Conservation (phyloP, 1,140 invertebrate genomes). For the Heliothis subflexa region DNA sequence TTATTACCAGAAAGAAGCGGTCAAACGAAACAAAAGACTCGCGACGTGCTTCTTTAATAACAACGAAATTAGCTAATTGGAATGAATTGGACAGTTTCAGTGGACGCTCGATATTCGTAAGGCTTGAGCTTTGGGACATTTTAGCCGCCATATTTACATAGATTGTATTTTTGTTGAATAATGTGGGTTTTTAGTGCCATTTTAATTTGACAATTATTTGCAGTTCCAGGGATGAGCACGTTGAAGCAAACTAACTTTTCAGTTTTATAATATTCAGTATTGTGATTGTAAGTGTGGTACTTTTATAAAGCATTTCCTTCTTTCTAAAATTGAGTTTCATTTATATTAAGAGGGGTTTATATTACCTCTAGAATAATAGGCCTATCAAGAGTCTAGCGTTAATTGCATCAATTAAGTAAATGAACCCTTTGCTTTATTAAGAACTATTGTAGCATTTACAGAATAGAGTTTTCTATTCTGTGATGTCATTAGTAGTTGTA, state of each 20-base stretch:
- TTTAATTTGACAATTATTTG: too few relatives aligned
- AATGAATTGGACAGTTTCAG: constrained; percentile 29
- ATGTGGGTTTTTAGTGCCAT: too few relatives aligned
- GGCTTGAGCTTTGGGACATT: neutral
- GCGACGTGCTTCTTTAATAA: constrained; percentile 3
- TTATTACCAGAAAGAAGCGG: constrained; percentile 12
- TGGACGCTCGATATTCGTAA: constrained; percentile 11
- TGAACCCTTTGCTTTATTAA: neutral
- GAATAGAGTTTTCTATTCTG: too few relatives aligned
- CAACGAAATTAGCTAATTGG: constrained; percentile 21
- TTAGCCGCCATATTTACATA: neutral
- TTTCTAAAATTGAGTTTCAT: neutral
- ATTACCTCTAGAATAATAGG: neutral
- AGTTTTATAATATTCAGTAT: too few relatives aligned
- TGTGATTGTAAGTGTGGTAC: too few relatives aligned
- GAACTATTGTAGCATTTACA: neutral
- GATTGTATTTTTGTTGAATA: neutral
- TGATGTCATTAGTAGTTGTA: neutral
- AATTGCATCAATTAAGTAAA: constrained; percentile 5
- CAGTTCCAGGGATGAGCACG: too few relatives aligned
- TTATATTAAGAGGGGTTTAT: neutral
- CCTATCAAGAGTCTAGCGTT: neutral
- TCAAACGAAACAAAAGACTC: neutral
- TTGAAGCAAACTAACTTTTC: too few relatives aligned
- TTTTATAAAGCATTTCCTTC: too few relatives aligned